Base-by-base conservation (phyloP, 2,888 invertebrate species). In the Tiliacea citrago region DNA sequence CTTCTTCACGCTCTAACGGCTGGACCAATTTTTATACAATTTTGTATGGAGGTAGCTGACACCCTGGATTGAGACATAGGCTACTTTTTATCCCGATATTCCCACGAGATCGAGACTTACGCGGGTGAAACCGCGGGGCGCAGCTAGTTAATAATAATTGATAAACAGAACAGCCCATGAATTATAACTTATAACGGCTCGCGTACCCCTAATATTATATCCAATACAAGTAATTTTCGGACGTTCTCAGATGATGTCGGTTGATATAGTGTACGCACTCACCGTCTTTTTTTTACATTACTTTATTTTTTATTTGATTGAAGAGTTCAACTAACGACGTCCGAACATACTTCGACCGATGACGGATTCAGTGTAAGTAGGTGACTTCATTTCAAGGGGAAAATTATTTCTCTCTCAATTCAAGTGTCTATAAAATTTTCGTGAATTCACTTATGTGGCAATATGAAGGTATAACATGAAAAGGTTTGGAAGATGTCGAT, bases 401-500 rank as follows among this genome's bases (percentile, higher is more conserved):
- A 53, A n/a, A 18, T 39, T 67, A 29, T 21, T 35, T 60, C 6
- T 35, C 47, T 45, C 10, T 47, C 3, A 61, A 29, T 60, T 61
- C 12, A 68, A 51, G 39, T 13, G n/a, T n/a, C 9, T 60, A 12
- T 49, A 29, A 70, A 35, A 24, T 57, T 65, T 10, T 68, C 24
- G 3, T 45, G 24, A 60, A 66, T 18, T 68, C 21, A 24, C 39
- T 12, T 24, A 57, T 24, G 5, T 42, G 9, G 42, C 16, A 39
- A 49, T 35, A 18, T 24, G 10, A 73, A 60, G 58, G 29, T 49
- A 51, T 35, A 47, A 68, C 24, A 66, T 73, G 24, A 73, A 65
- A 68, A 68, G 51, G 49, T 61, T 79, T 57, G n/a, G 24, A 29
- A 78, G 21, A 67, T 12, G 49, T 29, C 81, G 12, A 60, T 81